Evolutionary conservation across 2,888 invertebrate genomes (phyloP).

Genomic region (Harpagoxenus sublaevis): DNA sequence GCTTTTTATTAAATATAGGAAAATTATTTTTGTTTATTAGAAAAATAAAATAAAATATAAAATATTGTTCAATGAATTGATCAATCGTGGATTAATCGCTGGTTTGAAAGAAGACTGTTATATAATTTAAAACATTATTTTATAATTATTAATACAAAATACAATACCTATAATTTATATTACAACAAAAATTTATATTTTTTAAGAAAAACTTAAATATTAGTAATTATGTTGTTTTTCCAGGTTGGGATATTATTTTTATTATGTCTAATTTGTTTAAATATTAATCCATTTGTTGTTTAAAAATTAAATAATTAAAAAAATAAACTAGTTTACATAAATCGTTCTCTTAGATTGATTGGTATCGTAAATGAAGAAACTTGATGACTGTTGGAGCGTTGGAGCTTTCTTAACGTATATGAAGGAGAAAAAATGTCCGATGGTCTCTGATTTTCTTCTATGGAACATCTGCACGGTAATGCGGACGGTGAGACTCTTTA

Average conservation of each 20-base stretch:
- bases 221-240: no score
- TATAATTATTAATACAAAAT: no score
- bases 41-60: no score
- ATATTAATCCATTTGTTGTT: not conserved
- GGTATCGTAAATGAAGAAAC: not conserved
- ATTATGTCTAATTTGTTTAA: not conserved
- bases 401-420: not conserved
- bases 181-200: no score
- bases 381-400: not conserved
- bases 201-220: no score
- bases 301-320: not conserved
- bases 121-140: no score
- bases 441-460: slow-evolving; percentile 20
- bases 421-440: not conserved
- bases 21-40: no score
- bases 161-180: no score
- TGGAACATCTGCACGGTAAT: slow-evolving; percentile 76
- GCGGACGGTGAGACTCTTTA: slow-evolving; percentile 82
- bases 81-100: no score
- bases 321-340: not conserved
- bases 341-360: not conserved
- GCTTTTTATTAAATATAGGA: no score
- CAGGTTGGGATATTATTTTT: not conserved
- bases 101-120: no score
- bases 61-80: no score